These are phyloP conservation scores for Phrynocephalus forsythii DNA, from an alignment of 2,797 vertebrate genomes.

Conservation along the genomic window DNA sequence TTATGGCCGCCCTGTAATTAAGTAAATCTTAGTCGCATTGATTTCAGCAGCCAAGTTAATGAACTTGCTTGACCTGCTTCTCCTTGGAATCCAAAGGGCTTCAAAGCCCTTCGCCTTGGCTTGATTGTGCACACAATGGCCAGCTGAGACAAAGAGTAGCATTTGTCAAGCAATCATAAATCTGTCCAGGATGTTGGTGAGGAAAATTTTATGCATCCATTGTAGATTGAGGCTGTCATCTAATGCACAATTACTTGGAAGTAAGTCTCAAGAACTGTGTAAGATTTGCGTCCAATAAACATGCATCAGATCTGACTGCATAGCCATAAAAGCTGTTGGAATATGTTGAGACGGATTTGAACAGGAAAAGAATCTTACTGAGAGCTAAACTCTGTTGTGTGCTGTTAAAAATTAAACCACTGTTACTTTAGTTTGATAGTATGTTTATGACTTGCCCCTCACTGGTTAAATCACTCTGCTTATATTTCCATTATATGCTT, in stretches of 20 bases:
- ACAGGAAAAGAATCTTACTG: constrained; percentile 54
- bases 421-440: constrained; percentile 51
- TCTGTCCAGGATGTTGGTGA: constrained; percentile 10
- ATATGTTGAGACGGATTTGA: constrained; percentile 55
- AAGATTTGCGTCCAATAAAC: not conserved
- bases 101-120: not conserved
- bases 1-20: not conserved
- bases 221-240: constrained; percentile 25
- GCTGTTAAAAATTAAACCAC: constrained; percentile 35
- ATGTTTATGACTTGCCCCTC: not conserved
- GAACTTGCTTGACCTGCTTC: not conserved
- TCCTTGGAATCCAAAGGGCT: not conserved
- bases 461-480: constrained; percentile 5
- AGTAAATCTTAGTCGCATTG: not conserved
- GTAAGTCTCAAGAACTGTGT: not conserved
- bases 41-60: not conserved
- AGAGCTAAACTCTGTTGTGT: constrained; percentile 36
- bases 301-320: not conserved
- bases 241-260: not conserved
- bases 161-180: constrained; percentile 52
- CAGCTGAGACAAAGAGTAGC: constrained; percentile 51
- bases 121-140: constrained; percentile 18
- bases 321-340: constrained; percentile 27
- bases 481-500: not conserved
- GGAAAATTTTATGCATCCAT: constrained; percentile 14